These are phyloP conservation scores for Scomber japonicus DNA, from an alignment of 2,113 vertebrate genomes.

Conservation along the genomic window DNA sequence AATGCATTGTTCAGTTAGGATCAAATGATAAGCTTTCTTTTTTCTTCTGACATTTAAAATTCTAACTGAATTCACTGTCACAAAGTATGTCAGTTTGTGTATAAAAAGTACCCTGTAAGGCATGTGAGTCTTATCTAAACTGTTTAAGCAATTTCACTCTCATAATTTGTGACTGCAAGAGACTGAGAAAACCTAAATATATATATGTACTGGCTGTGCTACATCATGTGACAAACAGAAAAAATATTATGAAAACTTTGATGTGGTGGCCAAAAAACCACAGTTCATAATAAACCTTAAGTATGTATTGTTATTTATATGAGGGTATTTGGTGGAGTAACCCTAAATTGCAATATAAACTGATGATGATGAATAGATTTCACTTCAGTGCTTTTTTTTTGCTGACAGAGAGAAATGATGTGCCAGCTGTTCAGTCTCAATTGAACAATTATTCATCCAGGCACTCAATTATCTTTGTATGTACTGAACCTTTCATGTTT, in stretches of 20 bases:
- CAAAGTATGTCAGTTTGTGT: not conserved
- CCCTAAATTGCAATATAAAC: conserved; percentile 60
- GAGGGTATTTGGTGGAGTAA: conserved; percentile 44
- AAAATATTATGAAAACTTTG: conserved; percentile 41
- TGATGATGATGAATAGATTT: conserved; percentile 30
- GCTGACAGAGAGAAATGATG: conserved; percentile 11
- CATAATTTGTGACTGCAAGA: conserved; percentile 5
- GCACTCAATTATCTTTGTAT: conserved; percentile 33
- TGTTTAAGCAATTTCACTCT: conserved; percentile 16
- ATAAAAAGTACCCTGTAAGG: not conserved
- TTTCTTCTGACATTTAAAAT: conserved; percentile 12
- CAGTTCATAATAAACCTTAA: conserved; percentile 56
- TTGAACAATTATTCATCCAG: conserved; percentile 19
- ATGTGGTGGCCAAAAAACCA: conserved; percentile 51
- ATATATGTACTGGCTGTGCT: conserved; percentile 2
- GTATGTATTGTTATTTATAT: conserved; percentile 55
- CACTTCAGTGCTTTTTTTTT: conserved; percentile 27
- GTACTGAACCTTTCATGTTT: not conserved
- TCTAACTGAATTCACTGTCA: not conserved
- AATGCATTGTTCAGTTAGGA: not conserved
- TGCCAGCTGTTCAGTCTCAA: conserved; percentile 49
- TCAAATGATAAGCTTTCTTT: conserved; percentile 13
- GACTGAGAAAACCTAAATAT: conserved; percentile 25
- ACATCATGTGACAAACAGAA: conserved; percentile 8
- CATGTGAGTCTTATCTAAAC: conserved; percentile 15